Evolutionary conservation across 1,140 invertebrate genomes (phyloP), one percentile per base, ranked within the genome.

Genomic region (Polypedilum pembai): DNA sequence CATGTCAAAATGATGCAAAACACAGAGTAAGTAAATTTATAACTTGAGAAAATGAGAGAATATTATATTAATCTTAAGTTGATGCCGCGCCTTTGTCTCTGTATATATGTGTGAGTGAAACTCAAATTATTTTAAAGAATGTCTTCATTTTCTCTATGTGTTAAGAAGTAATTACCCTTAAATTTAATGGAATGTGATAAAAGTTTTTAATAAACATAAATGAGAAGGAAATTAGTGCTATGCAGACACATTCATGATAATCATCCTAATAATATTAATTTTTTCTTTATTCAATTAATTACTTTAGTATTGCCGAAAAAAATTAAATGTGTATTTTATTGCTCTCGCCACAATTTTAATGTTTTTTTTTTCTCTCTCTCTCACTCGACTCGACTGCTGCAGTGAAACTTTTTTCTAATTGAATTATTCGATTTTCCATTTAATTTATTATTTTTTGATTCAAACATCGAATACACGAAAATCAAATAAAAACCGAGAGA

Each of bases 41-140:
- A n/a, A n/a, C 45, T 56, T 56, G 10, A 15, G 45, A 56, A 45
- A 56, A 56, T 56, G 12, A 56, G 10, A 56, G 45, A 56, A 56
- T n/a, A 56, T 56, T 56, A 56, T 56, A 56, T 56, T 56, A 56
- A 56, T 56, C 45, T 56, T 56, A 56, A 56, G 45, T n/a, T 56
- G 12, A 56, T 56, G 12, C 45, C 24, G 45, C n/a, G 45, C 45
- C 12, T 56, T 8, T 12, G 1, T 33, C 24, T 33, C 5, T 33
- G 2, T 33, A 33, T 33, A 5, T 12, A 56, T 56, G 12, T 12
- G 45, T n/a, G 45, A 56, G 15, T 56, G 45, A 56, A 12, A n/a
- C n/a, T 56, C 15, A 15, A 15, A 56, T 1, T 45, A 15, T 56
- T 56, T 56, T 56, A 4, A 15, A n/a, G 15, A 56, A n/a, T 56